Base-by-base conservation (phyloP, 2,797 vertebrate species). In the Neomorphus geoffroyi region DNA sequence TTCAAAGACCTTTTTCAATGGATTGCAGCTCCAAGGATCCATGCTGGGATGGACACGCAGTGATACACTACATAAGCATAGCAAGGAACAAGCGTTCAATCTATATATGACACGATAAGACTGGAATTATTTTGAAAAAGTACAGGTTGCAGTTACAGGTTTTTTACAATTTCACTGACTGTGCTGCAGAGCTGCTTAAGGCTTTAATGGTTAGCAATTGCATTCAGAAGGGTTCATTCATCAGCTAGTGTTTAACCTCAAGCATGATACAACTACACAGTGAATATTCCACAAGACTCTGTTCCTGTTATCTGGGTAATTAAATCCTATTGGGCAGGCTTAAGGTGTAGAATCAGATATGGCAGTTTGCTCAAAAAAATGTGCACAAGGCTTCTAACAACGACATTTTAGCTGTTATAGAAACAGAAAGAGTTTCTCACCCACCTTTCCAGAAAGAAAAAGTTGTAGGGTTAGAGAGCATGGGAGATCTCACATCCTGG, bases 141-240 rank as follows among this genome's bases (percentile, higher is more conserved):
- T 39, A 58, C 87, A 73, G 35, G 64, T 86, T 93, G 62, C 22
- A 16, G 95, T 90, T 90, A 81, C 90, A 94, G 80, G 46, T 86
- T 71, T 71, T 88, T 82, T 65, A 74, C 32, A 26, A 5, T 92
- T 84, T 83, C 27, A 53, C 74, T 86, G 70, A 30, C 82, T 53
- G 50, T 30, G 27, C 65, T 69, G 17, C 80, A 61, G n/a, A 85
- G 69, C 14, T 60, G 48, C 51, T 93, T 43, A 92, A 82, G 75
- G 71, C 94, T 92, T 91, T 94, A 78, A 80, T 93, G 81, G 85
- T 94, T 87, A 75, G 79, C 83, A 94, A 88, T 97, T 94, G 43
- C 41, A 35, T 91, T 93, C 71, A 84, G 35, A 88, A 96, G 75
- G 64, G 18, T 92, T 95, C 94, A 92, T 98, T 97, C 85, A 90